Evolutionary conservation across 1,140 invertebrate species (phyloP).

Genomic region (Ostrea edulis): DNA sequence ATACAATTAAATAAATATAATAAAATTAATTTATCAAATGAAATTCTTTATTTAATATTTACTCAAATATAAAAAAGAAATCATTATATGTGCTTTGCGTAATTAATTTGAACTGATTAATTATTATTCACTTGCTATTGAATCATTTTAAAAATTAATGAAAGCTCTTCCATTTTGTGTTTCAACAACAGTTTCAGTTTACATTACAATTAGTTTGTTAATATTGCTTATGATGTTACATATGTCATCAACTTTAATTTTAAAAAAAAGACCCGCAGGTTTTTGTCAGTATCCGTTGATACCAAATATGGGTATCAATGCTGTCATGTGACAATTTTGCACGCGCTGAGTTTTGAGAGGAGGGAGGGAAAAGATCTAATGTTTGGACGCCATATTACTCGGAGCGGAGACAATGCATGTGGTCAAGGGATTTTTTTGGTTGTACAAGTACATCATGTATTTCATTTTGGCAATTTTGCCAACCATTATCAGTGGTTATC

Average conservation of each 20-base stretch:
- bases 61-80: not conserved
- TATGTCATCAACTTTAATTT: conserved; percentile 32
- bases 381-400: conserved; percentile 19
- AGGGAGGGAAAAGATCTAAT: not conserved
- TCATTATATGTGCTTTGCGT: not conserved
- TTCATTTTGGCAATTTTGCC: conserved; percentile 24
- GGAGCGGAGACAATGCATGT: not conserved
- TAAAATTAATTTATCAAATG: conserved; percentile 30
- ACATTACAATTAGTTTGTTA: conserved; percentile 2
- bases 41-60: not conserved
- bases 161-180: conserved; percentile 4
- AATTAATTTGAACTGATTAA: conserved; percentile 18
- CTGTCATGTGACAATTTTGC: conserved; percentile 8
- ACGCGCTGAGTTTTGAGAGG: conserved; percentile 3
- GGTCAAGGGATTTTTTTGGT: conserved; percentile 8
- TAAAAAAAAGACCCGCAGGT: conserved; percentile 22
- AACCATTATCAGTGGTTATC: not conserved
- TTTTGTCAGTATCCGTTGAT: conserved; percentile 26
- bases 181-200: not conserved
- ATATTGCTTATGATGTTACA: conserved; percentile 13
- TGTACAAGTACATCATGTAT: not conserved
- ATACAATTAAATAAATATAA: not conserved
- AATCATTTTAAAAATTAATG: not conserved
- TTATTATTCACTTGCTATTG: conserved; percentile 21
- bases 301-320: conserved; percentile 1